Evolutionary conservation across 1,140 invertebrate species (phyloP), one percentile per base, ranked within the genome.

Genomic region (Penaeus vannamei): DNA sequence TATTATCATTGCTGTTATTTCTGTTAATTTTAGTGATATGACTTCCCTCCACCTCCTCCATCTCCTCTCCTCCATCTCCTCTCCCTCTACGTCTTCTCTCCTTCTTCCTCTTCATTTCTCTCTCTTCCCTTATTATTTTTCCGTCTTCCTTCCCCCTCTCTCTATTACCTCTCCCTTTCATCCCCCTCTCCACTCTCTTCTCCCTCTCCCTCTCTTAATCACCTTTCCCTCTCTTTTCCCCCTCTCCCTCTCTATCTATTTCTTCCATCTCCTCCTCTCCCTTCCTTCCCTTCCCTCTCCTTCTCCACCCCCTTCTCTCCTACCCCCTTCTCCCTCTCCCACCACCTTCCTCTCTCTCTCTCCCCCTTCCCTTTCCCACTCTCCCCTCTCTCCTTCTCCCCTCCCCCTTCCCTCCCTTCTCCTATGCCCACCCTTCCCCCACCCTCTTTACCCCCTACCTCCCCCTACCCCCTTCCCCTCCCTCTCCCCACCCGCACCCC

Each of bases 331-430:
- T 59, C 82, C 5, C 17, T 42, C 3, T 69, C 20, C 42, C 46
- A 22, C 66, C 53, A 69, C 23, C 10, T 60, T n/a, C 77, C 36
- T 60, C 46, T 77, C 66, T 85, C 66, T 60, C 46, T 77, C 69
- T 85, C 53, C 46, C 42, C 60, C 42, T 77, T 19, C 60, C n/a
- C 77, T 46, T 61, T 17, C 66, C 42, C 66, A 17, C 1, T 10
- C 62, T 64, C 46, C 17, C 32, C 22, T 3, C 10, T 12, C 29
- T n/a, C 10, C 36, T 64, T n/a, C 66, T 32, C 32, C n/a, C 53
- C 61, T 62, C 60, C n/a, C 60, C 22, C 10, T 26, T 29, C 42
- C 20, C 59, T 20, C 59, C 19, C 29, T 8, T 46, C 36, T 23
- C 46, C 19, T 12, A 5, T 14, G 22, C 8, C 42, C n/a, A 0